phyloP scores from a whole-genome alignment of 2,797 vertebrate species.

The Benthosema pterotum region DNA sequence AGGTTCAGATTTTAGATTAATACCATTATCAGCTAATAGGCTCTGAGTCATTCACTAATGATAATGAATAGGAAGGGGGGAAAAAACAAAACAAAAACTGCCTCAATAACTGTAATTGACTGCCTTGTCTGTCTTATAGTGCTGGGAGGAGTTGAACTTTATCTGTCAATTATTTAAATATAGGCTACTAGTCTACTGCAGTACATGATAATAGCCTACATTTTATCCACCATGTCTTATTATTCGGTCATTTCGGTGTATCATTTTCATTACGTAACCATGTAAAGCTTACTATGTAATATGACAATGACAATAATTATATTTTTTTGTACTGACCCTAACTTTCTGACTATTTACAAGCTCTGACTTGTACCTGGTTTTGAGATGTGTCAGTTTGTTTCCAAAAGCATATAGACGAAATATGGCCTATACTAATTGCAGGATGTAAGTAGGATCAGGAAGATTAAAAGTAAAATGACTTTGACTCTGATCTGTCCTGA shows the following conservation, averaged over 20 bases:
- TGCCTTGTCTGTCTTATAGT: no score
- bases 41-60: background rate
- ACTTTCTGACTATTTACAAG: no score
- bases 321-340: background rate
- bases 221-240: no score
- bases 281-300: no score
- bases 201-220: no score
- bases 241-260: no score
- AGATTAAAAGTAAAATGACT: background rate
- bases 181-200: background rate
- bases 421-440: no score
- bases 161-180: background rate
- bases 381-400: background rate
- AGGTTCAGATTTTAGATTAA: constrained; percentile 16
- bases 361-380: no score
- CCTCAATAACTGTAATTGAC: no score
- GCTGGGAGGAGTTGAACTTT: background rate
- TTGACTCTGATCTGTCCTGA: background rate
- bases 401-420: background rate
- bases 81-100: background rate
- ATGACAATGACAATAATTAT: background rate
- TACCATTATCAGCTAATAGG: background rate
- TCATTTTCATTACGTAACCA: no score
- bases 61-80: no score
- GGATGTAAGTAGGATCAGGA: background rate